Evolutionary conservation across 2,888 invertebrate genomes (phyloP), one percentile per base, ranked within the genome.

Genomic region (Tipula lateralis): DNA sequence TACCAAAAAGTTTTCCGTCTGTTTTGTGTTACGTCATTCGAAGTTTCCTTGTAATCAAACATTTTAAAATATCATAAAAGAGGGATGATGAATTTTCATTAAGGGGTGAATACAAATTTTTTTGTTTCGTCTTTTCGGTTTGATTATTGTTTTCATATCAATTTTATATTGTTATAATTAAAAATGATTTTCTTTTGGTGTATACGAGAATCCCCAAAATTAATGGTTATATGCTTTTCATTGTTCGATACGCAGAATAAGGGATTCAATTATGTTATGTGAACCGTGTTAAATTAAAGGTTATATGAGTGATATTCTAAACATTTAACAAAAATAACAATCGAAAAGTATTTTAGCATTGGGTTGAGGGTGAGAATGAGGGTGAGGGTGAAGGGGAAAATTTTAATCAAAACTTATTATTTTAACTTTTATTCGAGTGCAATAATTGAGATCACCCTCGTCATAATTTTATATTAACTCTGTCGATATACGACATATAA

Each of bases 201-300:
- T 39, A 13, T 9, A 13, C 39, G 39, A 2, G 39, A 39, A 39
- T 9, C 50, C 50, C 50, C 19, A 50, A 16, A 16, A 4, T 6
- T 6, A 50, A 4, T 19, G 6, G 50, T 66, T 66, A 13, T 39
- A 32, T n/a, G n/a, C 12, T 36, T 19, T 66, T 24, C 9, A 1
- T 66, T 66, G 24, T 66, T 66, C n/a, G 19, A 4, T 19, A 50
- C 19, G 19, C 66, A 19, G 6, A 66, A 66, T n/a, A 66, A 66
- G 66, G 66, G 66, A 24, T 66, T 66, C 66, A 66, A 24, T 19
- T 66, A 66, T 24, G 9, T 24, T 12, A 66, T 24, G 19, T 66
- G 66, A 66, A 66, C 66, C 66, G 66, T 66, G 66, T 66, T 66
- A 66, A 66, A 66, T 66, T 66, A 66, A 66, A 66, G 24, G 66